A percentile compares a stretch with the other conserved stretches of the same genome.
phyloP scores from a whole-genome alignment of 1,140 invertebrate genomes.

The Neodiprion fabricii region DNA sequence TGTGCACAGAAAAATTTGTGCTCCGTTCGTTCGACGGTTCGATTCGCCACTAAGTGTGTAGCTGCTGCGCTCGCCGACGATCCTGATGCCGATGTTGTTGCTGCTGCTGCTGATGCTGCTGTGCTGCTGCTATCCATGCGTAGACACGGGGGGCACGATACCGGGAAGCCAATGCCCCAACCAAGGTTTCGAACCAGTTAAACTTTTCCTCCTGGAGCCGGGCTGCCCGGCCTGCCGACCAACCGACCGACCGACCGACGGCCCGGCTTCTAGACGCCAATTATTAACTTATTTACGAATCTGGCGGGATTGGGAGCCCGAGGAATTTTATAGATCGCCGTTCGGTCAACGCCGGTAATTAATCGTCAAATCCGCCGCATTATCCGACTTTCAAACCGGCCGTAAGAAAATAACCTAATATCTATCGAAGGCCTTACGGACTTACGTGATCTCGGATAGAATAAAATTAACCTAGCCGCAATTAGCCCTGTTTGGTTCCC shows the following conservation, averaged over 20 bases:
- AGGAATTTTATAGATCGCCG: neutral
- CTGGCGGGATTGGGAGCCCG: neutral
- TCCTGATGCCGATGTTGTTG: too few relatives aligned
- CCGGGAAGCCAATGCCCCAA: constrained; percentile 1
- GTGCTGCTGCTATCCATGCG: neutral
- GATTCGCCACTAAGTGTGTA: too few relatives aligned
- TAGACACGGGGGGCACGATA: constrained; percentile 6
- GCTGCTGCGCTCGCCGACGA: neutral
- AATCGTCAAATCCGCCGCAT: neutral
- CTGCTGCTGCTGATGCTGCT: neutral
- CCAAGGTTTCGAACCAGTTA: neutral
- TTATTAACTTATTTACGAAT: neutral
- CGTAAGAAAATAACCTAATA: neutral
- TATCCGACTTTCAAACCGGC: neutral
- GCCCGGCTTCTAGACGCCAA: neutral
- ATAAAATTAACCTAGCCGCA: too few relatives aligned
- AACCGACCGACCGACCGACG: neutral
- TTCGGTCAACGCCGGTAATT: neutral
- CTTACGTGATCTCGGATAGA: too few relatives aligned
- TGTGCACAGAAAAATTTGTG: neutral
- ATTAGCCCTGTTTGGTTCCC: too few relatives aligned
- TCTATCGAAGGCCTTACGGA: too few relatives aligned
- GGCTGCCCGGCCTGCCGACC: neutral
- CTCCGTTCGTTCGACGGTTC: neutral
- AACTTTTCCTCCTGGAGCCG: neutral